phyloP scores from a whole-genome alignment of 2,888 invertebrate genomes.

The Machimus atricapillus region DNA sequence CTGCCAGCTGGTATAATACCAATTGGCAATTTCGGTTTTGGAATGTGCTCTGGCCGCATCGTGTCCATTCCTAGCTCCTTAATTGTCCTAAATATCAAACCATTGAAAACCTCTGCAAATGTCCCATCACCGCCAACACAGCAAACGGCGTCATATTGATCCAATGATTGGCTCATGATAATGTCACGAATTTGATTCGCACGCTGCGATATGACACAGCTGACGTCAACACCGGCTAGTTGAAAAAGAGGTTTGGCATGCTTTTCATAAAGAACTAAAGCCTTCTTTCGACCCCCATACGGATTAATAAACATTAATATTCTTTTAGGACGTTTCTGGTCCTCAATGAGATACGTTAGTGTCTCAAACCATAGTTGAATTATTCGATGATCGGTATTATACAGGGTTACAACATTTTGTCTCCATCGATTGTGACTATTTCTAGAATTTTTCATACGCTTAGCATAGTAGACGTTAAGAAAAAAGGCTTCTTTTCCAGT shows the following conservation, averaged over 20 bases:
- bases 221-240: slow-evolving; percentile 71
- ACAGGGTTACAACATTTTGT: slow-evolving; percentile 66
- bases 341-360: slow-evolving; percentile 61
- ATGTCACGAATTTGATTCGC: slow-evolving; percentile 80
- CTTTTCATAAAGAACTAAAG: slow-evolving; percentile 75
- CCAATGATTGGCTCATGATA: slow-evolving; percentile 66
- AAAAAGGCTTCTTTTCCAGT: slow-evolving; percentile 62
- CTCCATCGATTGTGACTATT: slow-evolving; percentile 68
- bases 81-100: slow-evolving; percentile 69
- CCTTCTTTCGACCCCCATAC: slow-evolving; percentile 79
- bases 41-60: slow-evolving; percentile 56
- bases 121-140: slow-evolving; percentile 90
- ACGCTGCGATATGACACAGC: slow-evolving; percentile 74
- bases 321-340: slow-evolving; percentile 69
- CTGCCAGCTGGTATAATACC: slow-evolving; percentile 75
- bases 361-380: slow-evolving; percentile 71
- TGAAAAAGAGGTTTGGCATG: slow-evolving; percentile 72
- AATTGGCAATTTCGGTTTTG: slow-evolving; percentile 62
- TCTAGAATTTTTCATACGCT: slow-evolving; percentile 57
- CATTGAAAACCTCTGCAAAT: slow-evolving; percentile 81
- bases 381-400: slow-evolving; percentile 68
- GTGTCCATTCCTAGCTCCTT: slow-evolving; percentile 55
- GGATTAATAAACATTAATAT: slow-evolving; percentile 85
- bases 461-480: slow-evolving; percentile 68
- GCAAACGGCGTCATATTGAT: slow-evolving; percentile 72